These are phyloP conservation scores for Bellardia bayeri DNA, from an alignment of 2,888 invertebrate genomes.

Conservation along the genomic window DNA sequence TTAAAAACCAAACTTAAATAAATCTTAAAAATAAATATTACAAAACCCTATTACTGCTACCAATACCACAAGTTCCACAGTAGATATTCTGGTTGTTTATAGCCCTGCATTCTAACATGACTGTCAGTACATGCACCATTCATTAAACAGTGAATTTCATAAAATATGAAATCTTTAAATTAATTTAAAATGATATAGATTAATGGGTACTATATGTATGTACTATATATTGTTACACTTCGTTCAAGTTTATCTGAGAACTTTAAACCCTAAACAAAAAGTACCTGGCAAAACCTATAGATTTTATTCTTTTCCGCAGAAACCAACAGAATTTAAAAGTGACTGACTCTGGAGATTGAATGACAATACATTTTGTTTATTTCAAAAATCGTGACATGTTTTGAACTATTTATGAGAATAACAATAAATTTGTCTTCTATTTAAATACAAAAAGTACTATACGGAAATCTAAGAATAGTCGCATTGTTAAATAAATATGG, in stretches of 20 bases:
- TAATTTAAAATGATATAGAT: constrained; percentile 60
- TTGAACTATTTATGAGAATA: constrained; percentile 47
- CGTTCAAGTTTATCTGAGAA: background rate
- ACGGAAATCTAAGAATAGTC: constrained; percentile 56
- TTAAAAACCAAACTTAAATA: background rate
- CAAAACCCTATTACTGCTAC: background rate
- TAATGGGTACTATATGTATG: constrained; percentile 27
- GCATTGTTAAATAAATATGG: constrained; percentile 24
- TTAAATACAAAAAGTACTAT: constrained; percentile 23
- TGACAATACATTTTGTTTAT: constrained; percentile 30
- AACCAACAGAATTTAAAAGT: background rate
- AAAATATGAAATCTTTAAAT: constrained; percentile 16
- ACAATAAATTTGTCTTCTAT: constrained; percentile 52
- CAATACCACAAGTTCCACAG: too few species aligned
- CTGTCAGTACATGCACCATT: background rate
- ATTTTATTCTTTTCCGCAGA: background rate
- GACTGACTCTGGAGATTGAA: constrained; percentile 27
- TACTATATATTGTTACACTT: background rate
- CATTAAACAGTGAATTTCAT: constrained; percentile 12
- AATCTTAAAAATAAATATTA: background rate
- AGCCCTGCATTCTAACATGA: constrained; percentile 28
- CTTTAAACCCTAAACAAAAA: constrained; percentile 27
- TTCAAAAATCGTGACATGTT: constrained; percentile 65
- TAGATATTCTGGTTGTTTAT: constrained; percentile 6
- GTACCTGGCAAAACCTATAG: background rate